Evolutionary conservation across 2,797 vertebrate species (phyloP).

Genomic region (Vultur gryphus): DNA sequence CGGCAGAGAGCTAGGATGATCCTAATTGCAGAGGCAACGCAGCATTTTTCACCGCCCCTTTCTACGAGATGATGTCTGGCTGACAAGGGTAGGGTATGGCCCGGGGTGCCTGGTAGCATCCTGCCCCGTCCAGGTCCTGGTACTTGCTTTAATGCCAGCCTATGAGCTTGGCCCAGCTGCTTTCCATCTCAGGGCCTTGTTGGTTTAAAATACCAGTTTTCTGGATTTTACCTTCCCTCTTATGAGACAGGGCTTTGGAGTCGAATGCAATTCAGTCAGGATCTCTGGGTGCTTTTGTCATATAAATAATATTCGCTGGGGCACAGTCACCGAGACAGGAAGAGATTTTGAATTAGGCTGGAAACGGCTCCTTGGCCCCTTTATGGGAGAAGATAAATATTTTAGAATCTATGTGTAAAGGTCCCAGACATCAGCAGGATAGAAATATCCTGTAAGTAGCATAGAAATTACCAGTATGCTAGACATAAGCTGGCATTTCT

Average conservation of each 20-base stretch:
- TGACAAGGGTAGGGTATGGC: not conserved
- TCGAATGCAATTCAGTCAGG: not conserved
- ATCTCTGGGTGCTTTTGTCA: not conserved
- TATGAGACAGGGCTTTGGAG: not conserved
- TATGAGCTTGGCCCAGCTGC: not conserved
- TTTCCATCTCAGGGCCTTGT: not conserved
- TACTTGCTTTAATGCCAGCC: not conserved
- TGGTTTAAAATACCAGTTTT: not conserved
- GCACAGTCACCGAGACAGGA: not conserved
- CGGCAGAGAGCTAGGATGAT: not conserved
- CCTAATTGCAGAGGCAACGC: fast-evolving
- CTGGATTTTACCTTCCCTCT: not conserved
- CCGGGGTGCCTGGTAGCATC: too few relatives aligned
- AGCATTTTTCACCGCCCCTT: fast-evolving
- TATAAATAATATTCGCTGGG: not conserved
- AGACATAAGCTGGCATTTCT: not conserved
- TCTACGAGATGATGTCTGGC: fast-evolving
- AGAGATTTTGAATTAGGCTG: not conserved
- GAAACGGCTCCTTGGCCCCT: not conserved
- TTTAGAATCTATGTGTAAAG: not conserved
- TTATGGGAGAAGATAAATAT: not conserved
- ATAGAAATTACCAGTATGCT: not conserved
- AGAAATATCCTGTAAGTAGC: not conserved
- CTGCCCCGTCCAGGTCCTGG: not conserved
- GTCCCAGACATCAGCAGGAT: not conserved